These are phyloP conservation scores for Eciton burchellii DNA, from an alignment of 1,140 invertebrate species.

Conservation along the genomic window DNA sequence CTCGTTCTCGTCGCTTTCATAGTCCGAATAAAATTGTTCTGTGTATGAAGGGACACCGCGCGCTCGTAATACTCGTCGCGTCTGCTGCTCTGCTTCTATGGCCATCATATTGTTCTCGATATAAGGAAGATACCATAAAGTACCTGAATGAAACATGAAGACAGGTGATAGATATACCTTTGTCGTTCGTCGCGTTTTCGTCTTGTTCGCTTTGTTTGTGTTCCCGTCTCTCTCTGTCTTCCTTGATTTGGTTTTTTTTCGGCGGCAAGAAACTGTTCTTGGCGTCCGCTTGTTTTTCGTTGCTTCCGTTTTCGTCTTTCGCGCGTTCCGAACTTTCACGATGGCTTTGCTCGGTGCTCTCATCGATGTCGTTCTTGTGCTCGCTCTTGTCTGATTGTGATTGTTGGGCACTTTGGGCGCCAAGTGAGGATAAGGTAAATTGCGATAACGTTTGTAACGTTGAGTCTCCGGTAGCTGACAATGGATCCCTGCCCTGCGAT, in stretches of 20 bases:
- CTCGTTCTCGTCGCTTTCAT: conserved; percentile 79
- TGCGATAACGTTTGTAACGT: conserved; percentile 75
- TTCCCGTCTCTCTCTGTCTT: conserved; percentile 6
- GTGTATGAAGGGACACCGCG: conserved; percentile 82
- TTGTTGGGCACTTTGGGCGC: conserved; percentile 49
- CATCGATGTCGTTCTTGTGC: conserved; percentile 23
- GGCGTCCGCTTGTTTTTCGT: neutral
- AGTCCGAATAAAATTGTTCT: conserved; percentile 81
- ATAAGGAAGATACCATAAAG: neutral
- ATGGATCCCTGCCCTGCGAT: conserved; percentile 77
- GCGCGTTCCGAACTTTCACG: neutral
- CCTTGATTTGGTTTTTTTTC: neutral
- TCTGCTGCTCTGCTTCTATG: conserved; percentile 67
- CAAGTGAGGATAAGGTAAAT: conserved; percentile 70
- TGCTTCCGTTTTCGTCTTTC: conserved; percentile 26
- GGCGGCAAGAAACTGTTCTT: neutral
- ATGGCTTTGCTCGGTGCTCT: conserved; percentile 6
- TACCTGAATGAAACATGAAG: neutral
- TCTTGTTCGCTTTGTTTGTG: neutral
- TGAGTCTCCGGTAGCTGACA: conserved; percentile 69
- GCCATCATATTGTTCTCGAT: neutral
- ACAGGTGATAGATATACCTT: conserved; percentile 6
- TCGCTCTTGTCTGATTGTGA: conserved; percentile 32
- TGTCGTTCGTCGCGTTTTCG: neutral
- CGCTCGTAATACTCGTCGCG: conserved; percentile 78